Base-by-base conservation (phyloP, 2,797 vertebrate genomes). In the Eurystomus glaucurus region DNA sequence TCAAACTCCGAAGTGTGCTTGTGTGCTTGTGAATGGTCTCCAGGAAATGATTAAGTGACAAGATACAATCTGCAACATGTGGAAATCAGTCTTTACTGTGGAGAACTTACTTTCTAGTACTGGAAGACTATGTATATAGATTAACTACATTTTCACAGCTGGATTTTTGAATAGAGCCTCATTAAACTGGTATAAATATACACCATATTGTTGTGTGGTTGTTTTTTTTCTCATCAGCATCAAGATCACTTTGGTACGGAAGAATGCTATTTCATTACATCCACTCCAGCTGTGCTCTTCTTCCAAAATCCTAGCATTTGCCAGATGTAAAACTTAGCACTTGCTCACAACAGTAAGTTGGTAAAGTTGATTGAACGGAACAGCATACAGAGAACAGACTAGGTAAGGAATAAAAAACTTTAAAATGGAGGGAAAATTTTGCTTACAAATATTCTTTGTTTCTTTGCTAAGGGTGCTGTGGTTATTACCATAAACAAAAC, bases 71-170 rank as follows among this genome's bases (percentile, higher is more conserved):
- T 70, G n/a, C 52, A 77, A 70, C 26, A 17, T 87, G 75, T 77
- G 23, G 35, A 97, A 97, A 92, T 93, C 46, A 76, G 45, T 91
- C 61, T 88, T 90, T 70, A 55, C 64, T 69, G n/a, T 41, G 54
- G 48, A 94, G 64, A 91, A 74, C 75, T 81, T 88, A 83, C 66
- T 92, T 91, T 93, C 80, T 81, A 75, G 68, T 86, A 62, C 78
- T 86, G 55, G 35, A 88, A 81, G 69, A 46, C 43, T 87, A 89
- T 62, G 41, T 71, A 58, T 96, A 78, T 82, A 86, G 68, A 88
- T 92, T 96, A 93, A 96, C 92, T 65, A 88, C 52, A 86, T 96
- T 94, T 96, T 97, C 93, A 96, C 96, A 97, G 96, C 92, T 97
- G 96, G 92, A 94, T 93, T 96, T 96, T 89, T 96, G 80, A 97